phyloP scores from a whole-genome alignment of 2,113 vertebrate genomes.

The Chionodraco myersi region DNA sequence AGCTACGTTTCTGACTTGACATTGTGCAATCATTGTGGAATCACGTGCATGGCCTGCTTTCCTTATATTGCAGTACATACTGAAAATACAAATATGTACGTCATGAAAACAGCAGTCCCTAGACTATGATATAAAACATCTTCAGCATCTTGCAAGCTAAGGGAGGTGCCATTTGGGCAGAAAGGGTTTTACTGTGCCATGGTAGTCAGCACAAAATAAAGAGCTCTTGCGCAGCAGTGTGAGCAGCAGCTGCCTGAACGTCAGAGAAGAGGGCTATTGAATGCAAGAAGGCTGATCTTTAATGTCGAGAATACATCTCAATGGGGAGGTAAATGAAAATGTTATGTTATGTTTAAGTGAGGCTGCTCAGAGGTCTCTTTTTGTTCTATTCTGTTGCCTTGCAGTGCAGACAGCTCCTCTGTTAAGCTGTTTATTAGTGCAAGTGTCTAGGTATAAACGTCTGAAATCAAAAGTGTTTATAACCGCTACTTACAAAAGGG shows the following conservation, averaged over 20 bases:
- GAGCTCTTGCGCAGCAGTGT: conserved; percentile 3
- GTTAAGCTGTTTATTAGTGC: no score
- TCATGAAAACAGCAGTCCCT: conserved; percentile 2
- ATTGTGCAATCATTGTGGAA: background rate
- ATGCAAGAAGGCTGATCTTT: conserved; percentile 29
- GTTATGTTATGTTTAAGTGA: background rate
- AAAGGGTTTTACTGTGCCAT: background rate
- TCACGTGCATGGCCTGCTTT: background rate
- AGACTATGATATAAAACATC: conserved; percentile 16
- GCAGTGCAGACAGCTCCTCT: background rate
- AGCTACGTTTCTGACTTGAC: background rate
- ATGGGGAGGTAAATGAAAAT: conserved; percentile 15
- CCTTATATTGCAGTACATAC: background rate
- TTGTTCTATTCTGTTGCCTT: background rate
- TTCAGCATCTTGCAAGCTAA: conserved; percentile 20
- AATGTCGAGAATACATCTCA: conserved; percentile 24
- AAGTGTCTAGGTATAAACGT: no score
- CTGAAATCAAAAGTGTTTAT: background rate
- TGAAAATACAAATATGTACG: conserved; percentile 15
- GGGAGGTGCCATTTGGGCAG: background rate
- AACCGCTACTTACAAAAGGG: background rate
- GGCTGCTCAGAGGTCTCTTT: conserved; percentile 3
- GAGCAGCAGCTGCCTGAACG: conserved; percentile 26
- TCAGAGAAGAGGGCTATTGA: conserved; percentile 21
- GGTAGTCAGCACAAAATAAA: conserved; percentile 34